Evolutionary conservation across 1,140 invertebrate genomes (phyloP).

Genomic region (Acromyrmex heyeri): DNA sequence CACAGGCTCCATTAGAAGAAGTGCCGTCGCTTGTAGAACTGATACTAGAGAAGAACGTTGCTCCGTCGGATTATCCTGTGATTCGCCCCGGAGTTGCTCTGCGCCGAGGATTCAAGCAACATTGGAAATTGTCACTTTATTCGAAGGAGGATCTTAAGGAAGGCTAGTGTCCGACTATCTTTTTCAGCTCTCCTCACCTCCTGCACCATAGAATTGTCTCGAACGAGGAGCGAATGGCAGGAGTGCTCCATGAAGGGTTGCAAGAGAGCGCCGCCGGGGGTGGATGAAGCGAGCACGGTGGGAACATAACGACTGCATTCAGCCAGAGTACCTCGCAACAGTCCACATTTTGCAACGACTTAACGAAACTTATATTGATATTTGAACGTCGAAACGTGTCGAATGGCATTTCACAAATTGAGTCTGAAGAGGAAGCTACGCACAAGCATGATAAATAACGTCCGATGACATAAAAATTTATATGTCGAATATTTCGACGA

Average conservation of each 20-base stretch:
- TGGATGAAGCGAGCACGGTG: slow-evolving; percentile 36
- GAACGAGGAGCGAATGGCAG: slow-evolving; percentile 69
- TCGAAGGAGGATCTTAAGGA: slow-evolving; percentile 55
- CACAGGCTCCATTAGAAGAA: slow-evolving; percentile 52
- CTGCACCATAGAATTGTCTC: slow-evolving; percentile 66
- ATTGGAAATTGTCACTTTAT: slow-evolving; percentile 70
- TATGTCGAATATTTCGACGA: neutral
- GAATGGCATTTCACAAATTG: slow-evolving; percentile 23
- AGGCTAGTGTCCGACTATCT: slow-evolving; percentile 53
- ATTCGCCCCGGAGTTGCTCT: slow-evolving; percentile 22
- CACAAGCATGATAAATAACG: neutral
- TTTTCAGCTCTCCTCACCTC: slow-evolving; percentile 35
- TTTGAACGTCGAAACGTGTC: slow-evolving; percentile 67
- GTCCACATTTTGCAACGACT: slow-evolving; percentile 68
- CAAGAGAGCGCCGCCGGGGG: slow-evolving; percentile 11
- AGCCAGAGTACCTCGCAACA: slow-evolving; percentile 70
- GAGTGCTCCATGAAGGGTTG: slow-evolving; percentile 27
- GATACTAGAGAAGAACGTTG: slow-evolving; percentile 36
- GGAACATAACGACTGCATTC: slow-evolving; percentile 78
- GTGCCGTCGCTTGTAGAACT: slow-evolving; percentile 58
- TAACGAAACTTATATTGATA: slow-evolving; percentile 74
- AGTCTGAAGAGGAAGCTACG: neutral
- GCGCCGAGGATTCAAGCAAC: slow-evolving; percentile 33
- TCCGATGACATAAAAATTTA: slow-evolving; percentile 61
- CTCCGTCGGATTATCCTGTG: slow-evolving; percentile 50